Conservation (phyloP, 37 sponge, comb jelly and placozoan species). For the Spongilla lacustris region DNA sequence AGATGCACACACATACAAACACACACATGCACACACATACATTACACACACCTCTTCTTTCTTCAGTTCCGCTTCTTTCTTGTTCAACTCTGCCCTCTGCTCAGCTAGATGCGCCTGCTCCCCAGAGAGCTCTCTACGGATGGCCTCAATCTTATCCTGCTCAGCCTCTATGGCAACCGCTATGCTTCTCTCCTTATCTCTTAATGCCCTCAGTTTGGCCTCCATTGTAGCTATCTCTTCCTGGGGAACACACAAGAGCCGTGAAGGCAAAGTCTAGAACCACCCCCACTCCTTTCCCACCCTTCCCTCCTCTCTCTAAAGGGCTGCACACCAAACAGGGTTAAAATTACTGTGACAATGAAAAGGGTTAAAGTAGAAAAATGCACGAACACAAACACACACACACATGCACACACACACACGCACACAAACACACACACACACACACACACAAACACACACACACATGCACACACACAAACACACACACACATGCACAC, state of each 20-base stretch:
- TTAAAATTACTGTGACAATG: no score
- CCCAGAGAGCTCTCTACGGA: conserved; percentile 28
- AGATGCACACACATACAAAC: no score
- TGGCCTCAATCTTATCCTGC: conserved; percentile 18
- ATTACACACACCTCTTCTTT: conserved; percentile 19
- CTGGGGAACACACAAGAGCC: neutral
- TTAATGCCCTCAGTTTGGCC: conserved; percentile 25
- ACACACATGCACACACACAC: no score
- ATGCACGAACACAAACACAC: no score
- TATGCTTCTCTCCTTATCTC: neutral
- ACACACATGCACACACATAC: neutral
- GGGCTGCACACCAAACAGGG: no score
- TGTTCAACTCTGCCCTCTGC: conserved; percentile 20
- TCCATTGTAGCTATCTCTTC: conserved; percentile 39
- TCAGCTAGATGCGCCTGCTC: conserved; percentile 13
- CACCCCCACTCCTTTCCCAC: no score
- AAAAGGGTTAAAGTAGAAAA: no score
- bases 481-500: no score
- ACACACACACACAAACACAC: no score
- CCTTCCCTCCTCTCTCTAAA: no score
- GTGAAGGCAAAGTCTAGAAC: neutral
- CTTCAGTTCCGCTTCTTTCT: neutral
- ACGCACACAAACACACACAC: no score
- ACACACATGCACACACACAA: no score
- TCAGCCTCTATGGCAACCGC: conserved; percentile 7